Percentiles rank a stretch among this genome's conserved stretches.
Conservation (phyloP, 2,113 vertebrate species). For the Neogale vison region DNA sequence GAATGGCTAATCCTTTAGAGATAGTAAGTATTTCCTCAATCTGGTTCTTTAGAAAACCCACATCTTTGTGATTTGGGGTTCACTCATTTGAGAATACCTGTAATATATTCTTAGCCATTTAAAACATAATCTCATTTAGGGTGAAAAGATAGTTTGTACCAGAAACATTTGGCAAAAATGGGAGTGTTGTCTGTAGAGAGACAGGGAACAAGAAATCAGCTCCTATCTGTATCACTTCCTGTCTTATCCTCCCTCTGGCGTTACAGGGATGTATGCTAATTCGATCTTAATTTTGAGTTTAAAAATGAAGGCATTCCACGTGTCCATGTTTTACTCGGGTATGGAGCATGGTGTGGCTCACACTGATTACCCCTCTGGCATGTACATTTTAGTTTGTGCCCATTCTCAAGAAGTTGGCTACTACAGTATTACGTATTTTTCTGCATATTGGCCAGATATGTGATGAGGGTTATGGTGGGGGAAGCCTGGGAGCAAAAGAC, state of each 20-base stretch:
- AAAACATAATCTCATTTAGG: neutral
- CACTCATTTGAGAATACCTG: neutral
- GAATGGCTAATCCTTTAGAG: neutral
- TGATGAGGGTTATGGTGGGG: neutral
- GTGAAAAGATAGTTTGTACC: neutral
- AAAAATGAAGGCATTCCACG: neutral
- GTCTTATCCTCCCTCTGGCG: neutral
- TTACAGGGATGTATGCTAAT: neutral
- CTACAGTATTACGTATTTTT: slow-evolving; percentile 38
- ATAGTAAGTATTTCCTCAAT: slow-evolving; percentile 33
- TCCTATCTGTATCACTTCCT: neutral
- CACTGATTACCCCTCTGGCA: neutral
- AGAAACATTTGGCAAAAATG: slow-evolving; percentile 19
- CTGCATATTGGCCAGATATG: neutral
- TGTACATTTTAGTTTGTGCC: slow-evolving; percentile 15
- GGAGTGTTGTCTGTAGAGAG: neutral
- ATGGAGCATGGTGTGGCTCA: neutral
- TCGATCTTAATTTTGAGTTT: slow-evolving; percentile 22
- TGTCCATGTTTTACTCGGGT: neutral
- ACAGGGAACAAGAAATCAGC: neutral
- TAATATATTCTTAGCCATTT: slow-evolving; percentile 24
- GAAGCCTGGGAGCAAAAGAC: slow-evolving; percentile 8
- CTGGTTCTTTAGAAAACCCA: slow-evolving; percentile 34
- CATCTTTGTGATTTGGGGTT: slow-evolving; percentile 34
- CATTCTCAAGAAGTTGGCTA: slow-evolving; percentile 22